These are phyloP conservation scores for Cydia splendana DNA, from an alignment of 1,140 invertebrate genomes.

Conservation along the genomic window DNA sequence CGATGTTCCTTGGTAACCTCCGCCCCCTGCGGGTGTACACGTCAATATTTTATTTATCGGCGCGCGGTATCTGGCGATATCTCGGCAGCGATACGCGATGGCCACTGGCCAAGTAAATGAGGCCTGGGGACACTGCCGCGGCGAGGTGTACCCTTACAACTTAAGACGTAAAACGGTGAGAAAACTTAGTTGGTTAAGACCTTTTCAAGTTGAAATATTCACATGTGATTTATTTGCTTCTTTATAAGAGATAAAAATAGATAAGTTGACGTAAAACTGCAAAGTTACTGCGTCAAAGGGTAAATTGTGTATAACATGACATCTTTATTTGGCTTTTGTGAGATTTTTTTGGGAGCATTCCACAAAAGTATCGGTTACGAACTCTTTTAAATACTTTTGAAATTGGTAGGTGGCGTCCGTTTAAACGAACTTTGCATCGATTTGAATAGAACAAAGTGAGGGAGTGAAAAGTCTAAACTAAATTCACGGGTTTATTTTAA, in stretches of 20 bases:
- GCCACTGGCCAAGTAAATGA: conserved; percentile 18
- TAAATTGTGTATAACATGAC: conserved; percentile 19
- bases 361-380: neutral
- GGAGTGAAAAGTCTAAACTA: too few species aligned
- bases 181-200: neutral
- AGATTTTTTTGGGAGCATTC: too few species aligned
- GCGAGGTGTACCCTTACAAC: conserved; percentile 1
- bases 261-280: conserved; percentile 11
- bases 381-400: neutral
- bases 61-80: conserved; percentile 12
- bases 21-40: neutral
- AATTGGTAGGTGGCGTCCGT: too few species aligned
- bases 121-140: conserved; percentile 11
- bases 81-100: conserved; percentile 9
- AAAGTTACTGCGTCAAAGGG: conserved; percentile 1
- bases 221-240: conserved; percentile 15
- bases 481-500: too few species aligned
- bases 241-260: conserved; percentile 16
- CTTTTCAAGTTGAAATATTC: neutral
- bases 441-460: too few species aligned
- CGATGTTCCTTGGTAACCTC: neutral
- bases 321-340: neutral
- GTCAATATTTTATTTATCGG: conserved; percentile 19
- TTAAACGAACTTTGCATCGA: too few species aligned
- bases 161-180: neutral